A percentile compares a stretch with the other conserved stretches of the same genome.
Conservation (phyloP, 2,888 invertebrate genomes). For the Cosmia trapezina region DNA sequence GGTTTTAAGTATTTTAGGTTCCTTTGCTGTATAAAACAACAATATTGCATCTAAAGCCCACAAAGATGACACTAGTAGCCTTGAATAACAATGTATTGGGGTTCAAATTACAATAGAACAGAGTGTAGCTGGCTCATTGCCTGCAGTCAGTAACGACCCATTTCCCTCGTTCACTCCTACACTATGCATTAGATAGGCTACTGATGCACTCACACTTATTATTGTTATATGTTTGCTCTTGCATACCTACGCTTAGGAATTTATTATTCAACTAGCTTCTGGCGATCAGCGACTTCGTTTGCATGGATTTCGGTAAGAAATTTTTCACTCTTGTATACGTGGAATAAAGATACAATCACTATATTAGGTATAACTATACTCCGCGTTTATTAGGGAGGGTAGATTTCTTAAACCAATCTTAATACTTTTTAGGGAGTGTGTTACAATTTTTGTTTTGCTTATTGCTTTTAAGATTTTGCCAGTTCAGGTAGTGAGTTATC, state of each 20-base stretch:
- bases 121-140: slow-evolving; percentile 49
- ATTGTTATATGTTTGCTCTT: slow-evolving; percentile 17
- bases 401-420: no score
- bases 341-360: no score
- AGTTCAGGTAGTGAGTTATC: neutral
- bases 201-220: slow-evolving; percentile 47
- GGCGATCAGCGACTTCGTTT: no score
- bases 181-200: slow-evolving; percentile 43
- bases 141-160: slow-evolving; percentile 54
- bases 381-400: no score
- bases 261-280: neutral
- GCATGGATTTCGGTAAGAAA: no score
- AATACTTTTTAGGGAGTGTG: no score
- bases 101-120: slow-evolving; percentile 55
- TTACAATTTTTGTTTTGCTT: neutral
- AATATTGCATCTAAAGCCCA: neutral
- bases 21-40: no score
- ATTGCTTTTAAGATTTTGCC: neutral
- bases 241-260: slow-evolving; percentile 25
- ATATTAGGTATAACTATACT: no score
- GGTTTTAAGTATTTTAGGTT: no score
- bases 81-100: slow-evolving; percentile 41
- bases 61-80: slow-evolving; percentile 7
- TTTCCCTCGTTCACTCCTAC: slow-evolving; percentile 54
- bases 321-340: neutral